Percentiles rank a stretch among this genome's conserved stretches.
Conservation (phyloP, 2,888 invertebrate genomes). For the Branchipolynoe longqiensis region DNA sequence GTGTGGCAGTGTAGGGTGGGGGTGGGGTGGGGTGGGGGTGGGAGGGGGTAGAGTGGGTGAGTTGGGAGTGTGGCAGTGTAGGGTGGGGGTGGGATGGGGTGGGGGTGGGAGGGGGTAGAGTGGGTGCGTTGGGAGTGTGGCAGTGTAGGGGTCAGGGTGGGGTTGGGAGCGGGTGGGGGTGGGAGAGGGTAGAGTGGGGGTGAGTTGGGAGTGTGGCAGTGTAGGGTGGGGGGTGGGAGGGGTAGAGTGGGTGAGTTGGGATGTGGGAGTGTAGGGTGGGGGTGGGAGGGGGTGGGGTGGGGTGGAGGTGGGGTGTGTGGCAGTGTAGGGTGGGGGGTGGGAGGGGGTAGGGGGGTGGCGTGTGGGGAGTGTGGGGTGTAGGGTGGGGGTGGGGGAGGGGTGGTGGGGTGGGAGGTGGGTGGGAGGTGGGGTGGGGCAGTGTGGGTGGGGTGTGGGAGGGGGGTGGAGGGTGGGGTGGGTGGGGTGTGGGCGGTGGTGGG, state of each 20-base stretch:
- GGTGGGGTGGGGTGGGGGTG: not conserved
- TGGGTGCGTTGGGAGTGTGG: too few species aligned
- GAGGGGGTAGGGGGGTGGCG: not conserved
- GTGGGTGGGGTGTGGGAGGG: too few species aligned
- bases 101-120: not conserved
- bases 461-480: too few species aligned
- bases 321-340: not conserved
- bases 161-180: not conserved
- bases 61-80: too few species aligned
- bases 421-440: too few species aligned
- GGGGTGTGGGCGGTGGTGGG: too few species aligned
- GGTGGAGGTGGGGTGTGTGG: not conserved
- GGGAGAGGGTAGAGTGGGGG: not conserved
- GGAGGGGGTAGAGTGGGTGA: not conserved
- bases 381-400: too few species aligned
- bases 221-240: not conserved
- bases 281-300: not conserved
- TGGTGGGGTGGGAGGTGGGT: too few species aligned
- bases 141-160: too few species aligned
- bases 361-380: too few species aligned
- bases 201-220: not conserved
- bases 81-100: not conserved
- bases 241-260: not conserved
- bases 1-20: too few species aligned
- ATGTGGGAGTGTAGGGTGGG: not conserved